Conservation (phyloP, 2,113 vertebrate species). For the Leptobrachium ailaonicum region DNA sequence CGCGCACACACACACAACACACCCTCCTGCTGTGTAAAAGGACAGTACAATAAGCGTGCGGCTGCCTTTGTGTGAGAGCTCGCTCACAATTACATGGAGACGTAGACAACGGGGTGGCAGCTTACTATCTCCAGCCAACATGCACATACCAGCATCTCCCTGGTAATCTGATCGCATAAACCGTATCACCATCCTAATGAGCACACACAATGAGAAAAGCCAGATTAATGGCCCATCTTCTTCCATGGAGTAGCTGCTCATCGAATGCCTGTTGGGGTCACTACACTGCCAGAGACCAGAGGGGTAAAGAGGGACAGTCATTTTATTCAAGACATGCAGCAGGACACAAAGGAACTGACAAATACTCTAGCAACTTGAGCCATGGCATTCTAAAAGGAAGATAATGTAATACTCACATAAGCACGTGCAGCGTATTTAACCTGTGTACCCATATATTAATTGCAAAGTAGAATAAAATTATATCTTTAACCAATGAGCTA, state of each 20-base stretch:
- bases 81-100: conserved; percentile 21
- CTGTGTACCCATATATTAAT: no score
- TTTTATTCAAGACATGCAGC: neutral
- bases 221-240: neutral
- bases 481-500: no score
- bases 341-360: neutral
- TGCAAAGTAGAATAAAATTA: no score
- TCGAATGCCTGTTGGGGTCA: neutral
- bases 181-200: neutral
- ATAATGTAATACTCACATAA: no score
- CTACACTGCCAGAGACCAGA: neutral
- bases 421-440: no score
- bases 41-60: conserved; percentile 19
- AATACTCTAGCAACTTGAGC: neutral
- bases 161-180: conserved; percentile 16
- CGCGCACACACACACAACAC: conserved; percentile 1
- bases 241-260: neutral
- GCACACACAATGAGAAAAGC: neutral
- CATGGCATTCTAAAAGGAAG: neutral
- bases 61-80: conserved; percentile 40
- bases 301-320: neutral
- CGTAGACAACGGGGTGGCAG: conserved; percentile 6
- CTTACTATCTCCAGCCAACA: neutral
- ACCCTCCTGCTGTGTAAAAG: neutral
- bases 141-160: neutral